Evolutionary conservation across 2,888 invertebrate genomes (phyloP), one percentile per base, ranked within the genome.

Genomic region (Flexamia atlantica): DNA sequence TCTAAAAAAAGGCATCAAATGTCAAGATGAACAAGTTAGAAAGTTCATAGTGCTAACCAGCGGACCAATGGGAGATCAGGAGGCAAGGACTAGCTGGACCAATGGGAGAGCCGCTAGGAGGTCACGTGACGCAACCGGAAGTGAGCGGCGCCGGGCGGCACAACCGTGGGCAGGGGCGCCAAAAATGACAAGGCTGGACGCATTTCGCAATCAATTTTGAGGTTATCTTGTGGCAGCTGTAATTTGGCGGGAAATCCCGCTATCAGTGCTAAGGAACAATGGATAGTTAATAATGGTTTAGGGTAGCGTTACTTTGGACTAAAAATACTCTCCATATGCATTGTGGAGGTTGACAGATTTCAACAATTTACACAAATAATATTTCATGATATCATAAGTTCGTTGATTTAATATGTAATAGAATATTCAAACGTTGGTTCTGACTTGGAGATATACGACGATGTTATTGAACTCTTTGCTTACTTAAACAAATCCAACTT

Each of bases 61-160:
- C 4, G 64, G 74, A 76, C 74, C 74, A 76, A 76, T 76, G 46
- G 74, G n/a, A 46, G 23, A 9, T 9, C 14, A 76, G 74, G 46
- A 76, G 46, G 74, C 74, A 46, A 46, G 74, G 74, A 76, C 74
- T 46, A 5, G 46, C 17, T 76, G 25, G 46, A n/a, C 74, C 74
- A 76, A 76, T 76, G 46, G 40, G 46, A 42, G 74, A 72, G 23
- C 72, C 9, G 4, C n/a, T 1, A 10, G 28, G 30, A 64, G 64
- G 64, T 28, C 28, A 72, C 40, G 72, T 72, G 72, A 72, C 40
- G 36, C 72, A 72, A 72, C 32, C 72, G 72, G 72, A 72, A 72
- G 72, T 72, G 28, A 64, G 64, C 12, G 64, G 64, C 64, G 64
- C 28, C 64, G 64, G 64, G 57, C 5, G 30, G 64, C 25, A 14